These are phyloP conservation scores for Calliphora vomitoria DNA, from an alignment of 2,888 invertebrate species.

Conservation along the genomic window DNA sequence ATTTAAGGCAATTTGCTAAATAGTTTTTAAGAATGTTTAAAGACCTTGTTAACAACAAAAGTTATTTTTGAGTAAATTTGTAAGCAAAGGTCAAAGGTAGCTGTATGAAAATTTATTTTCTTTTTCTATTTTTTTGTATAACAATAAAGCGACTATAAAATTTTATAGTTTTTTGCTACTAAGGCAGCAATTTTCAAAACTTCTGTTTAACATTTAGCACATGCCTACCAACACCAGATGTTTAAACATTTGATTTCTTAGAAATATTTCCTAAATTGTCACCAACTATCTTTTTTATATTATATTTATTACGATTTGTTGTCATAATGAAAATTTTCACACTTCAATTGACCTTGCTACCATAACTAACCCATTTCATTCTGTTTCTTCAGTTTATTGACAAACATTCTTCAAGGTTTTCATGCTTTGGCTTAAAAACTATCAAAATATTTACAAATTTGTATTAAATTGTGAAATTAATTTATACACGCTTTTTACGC, in stretches of 20 bases:
- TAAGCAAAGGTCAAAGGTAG: slow-evolving; percentile 20
- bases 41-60: slow-evolving; percentile 5
- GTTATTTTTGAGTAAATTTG: not conserved
- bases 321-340: slow-evolving; percentile 54
- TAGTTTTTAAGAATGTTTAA: slow-evolving; percentile 34
- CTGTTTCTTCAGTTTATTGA: not conserved
- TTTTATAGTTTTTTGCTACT: slow-evolving; percentile 40
- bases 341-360: slow-evolving; percentile 79
- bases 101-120: not conserved
- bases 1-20: slow-evolving; percentile 67
- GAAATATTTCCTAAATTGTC: slow-evolving; percentile 18
- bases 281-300: slow-evolving; percentile 25
- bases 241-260: slow-evolving; percentile 4
- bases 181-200: not conserved
- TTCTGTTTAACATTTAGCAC: not conserved
- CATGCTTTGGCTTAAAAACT: slow-evolving; percentile 67
- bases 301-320: slow-evolving; percentile 1
- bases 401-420: slow-evolving; percentile 69
- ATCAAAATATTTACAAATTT: slow-evolving; percentile 79
- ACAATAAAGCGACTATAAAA: slow-evolving; percentile 16
- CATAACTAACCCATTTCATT: slow-evolving; percentile 77
- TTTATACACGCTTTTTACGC: slow-evolving; percentile 76
- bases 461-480: slow-evolving; percentile 77
- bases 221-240: slow-evolving; percentile 75
- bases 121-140: not conserved